A percentile compares a stretch with the other conserved stretches of the same genome.
These are phyloP conservation scores for Thomomys bottae DNA, from an alignment of 2,113 vertebrate species.

Conservation along the genomic window DNA sequence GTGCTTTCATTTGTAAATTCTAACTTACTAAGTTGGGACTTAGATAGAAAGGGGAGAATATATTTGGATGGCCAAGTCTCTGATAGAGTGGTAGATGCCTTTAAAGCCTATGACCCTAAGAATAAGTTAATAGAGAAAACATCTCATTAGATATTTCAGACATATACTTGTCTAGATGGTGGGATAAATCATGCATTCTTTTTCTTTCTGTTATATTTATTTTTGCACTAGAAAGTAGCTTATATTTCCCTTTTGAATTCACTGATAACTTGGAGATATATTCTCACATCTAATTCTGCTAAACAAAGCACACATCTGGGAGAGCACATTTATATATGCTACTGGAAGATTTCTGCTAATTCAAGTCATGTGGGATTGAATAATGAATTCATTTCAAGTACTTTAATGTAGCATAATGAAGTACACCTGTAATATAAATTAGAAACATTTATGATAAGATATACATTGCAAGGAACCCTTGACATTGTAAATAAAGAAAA, in stretches of 20 bases:
- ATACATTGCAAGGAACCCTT: background rate
- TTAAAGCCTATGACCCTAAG: background rate
- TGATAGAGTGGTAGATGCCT: background rate
- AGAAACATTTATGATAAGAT: slow-evolving; percentile 39
- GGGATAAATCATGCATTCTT: background rate
- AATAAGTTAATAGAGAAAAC: background rate
- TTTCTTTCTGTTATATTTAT: slow-evolving; percentile 1
- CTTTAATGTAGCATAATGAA: slow-evolving; percentile 45
- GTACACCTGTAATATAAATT: slow-evolving; percentile 49
- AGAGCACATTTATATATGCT: slow-evolving; percentile 23
- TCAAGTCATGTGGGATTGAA: slow-evolving; percentile 24
- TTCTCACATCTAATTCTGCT: background rate
- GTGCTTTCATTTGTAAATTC: background rate
- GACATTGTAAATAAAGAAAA: slow-evolving; percentile 49
- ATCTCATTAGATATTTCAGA: background rate
- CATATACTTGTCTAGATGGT: background rate
- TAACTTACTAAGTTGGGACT: background rate
- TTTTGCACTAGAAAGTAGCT: background rate
- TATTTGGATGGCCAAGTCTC: background rate
- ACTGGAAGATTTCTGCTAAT: slow-evolving; percentile 42
- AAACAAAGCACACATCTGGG: slow-evolving; percentile 11
- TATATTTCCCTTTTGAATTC: slow-evolving; percentile 40
- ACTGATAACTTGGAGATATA: background rate
- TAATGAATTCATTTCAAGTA: slow-evolving; percentile 61
- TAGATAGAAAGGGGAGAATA: too few species aligned